Evolutionary conservation across 2,888 invertebrate genomes (phyloP).

Genomic region (Chesias legatella): DNA sequence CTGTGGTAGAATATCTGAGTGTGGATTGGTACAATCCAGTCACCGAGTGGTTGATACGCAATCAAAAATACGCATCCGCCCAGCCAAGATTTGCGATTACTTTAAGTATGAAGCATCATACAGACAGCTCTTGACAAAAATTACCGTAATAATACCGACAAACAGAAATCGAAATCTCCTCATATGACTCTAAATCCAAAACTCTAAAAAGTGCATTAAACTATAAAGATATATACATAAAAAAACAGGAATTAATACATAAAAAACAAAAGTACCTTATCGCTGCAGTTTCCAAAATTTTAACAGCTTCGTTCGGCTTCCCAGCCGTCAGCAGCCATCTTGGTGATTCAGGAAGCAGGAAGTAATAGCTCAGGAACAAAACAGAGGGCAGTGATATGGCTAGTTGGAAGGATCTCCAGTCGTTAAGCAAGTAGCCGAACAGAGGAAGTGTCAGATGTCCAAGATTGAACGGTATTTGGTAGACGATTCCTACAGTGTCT

Average conservation of each 20-base stretch:
- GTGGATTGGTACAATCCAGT: too few relatives aligned
- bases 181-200: too few relatives aligned
- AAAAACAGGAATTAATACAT: neutral
- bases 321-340: slow-evolving; percentile 89
- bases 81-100: too few relatives aligned
- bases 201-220: too few relatives aligned
- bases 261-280: slow-evolving; percentile 49
- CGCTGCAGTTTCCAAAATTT: slow-evolving; percentile 84
- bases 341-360: slow-evolving; percentile 89
- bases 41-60: too few relatives aligned
- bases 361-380: slow-evolving; percentile 84
- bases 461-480: slow-evolving; percentile 84
- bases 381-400: slow-evolving; percentile 83
- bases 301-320: slow-evolving; percentile 81
- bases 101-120: too few relatives aligned
- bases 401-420: slow-evolving; percentile 85
- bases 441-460: slow-evolving; percentile 83
- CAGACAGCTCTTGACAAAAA: too few relatives aligned
- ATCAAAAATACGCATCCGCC: too few relatives aligned
- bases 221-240: neutral
- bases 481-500: slow-evolving; percentile 86
- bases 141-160: too few relatives aligned
- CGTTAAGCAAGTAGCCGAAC: slow-evolving; percentile 83
- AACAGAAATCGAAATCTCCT: too few relatives aligned
- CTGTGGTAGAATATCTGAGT: too few relatives aligned